Evolutionary conservation across 1,140 invertebrate species (phyloP).

Genomic region (Triops longicaudatus): DNA sequence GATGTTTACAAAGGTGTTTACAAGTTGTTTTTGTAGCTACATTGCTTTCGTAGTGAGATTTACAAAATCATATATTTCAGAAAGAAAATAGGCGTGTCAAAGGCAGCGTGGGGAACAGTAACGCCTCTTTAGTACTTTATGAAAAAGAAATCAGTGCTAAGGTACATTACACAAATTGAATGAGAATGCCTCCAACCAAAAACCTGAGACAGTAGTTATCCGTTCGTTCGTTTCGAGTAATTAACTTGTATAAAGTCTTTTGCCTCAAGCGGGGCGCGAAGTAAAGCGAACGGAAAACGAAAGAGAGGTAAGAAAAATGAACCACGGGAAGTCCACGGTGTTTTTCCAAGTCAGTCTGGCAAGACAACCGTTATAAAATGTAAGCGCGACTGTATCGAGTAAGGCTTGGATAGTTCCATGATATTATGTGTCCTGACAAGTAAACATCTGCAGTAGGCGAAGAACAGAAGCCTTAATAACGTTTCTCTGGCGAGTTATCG

Average conservation of each 20-base stretch:
- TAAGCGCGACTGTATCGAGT: not conserved
- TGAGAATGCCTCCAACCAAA: not conserved
- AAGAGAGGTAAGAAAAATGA: not conserved
- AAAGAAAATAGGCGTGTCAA: not conserved
- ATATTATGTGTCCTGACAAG: not conserved
- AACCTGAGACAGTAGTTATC: not conserved
- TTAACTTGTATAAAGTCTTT: not conserved
- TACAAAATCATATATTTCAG: not conserved
- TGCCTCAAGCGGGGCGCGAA: not conserved
- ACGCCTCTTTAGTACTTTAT: not conserved
- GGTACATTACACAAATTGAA: not conserved
- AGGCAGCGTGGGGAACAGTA: not conserved
- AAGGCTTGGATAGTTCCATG: not conserved
- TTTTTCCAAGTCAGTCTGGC: not conserved
- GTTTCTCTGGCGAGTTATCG: not conserved
- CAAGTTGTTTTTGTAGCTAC: not conserved
- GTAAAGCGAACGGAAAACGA: not conserved
- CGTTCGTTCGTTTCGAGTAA: not conserved
- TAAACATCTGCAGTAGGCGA: constrained; percentile 4
- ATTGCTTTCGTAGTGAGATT: not conserved
- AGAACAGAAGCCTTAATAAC: not conserved
- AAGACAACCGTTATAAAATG: constrained; percentile 2
- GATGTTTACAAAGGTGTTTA: not conserved
- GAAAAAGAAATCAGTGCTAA: not conserved
- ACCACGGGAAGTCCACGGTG: not conserved